phyloP scores from a whole-genome alignment of 2,888 invertebrate species.

The Perdita meconis region DNA sequence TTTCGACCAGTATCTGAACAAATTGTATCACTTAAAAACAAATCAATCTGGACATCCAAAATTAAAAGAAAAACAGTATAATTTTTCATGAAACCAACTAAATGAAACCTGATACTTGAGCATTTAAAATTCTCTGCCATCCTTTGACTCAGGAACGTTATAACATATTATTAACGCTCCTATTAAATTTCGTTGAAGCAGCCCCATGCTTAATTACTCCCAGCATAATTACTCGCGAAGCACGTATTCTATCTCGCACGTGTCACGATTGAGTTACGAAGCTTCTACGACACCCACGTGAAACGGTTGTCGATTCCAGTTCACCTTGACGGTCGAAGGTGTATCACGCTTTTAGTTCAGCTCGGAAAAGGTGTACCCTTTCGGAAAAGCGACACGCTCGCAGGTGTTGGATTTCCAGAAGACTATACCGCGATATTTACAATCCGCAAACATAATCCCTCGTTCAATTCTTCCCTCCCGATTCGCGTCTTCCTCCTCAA shows the following conservation, averaged over 20 bases:
- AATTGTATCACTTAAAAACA: not conserved
- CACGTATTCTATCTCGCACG: constrained; percentile 37
- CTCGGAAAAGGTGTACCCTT: constrained; percentile 70
- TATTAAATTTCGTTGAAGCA: not conserved
- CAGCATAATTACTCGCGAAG: not conserved
- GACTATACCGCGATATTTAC: constrained; percentile 35
- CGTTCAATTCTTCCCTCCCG: not conserved
- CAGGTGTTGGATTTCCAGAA: constrained; percentile 53
- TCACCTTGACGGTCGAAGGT: constrained; percentile 79
- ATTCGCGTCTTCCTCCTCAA: not conserved
- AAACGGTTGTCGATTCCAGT: constrained; percentile 73
- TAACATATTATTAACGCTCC: not conserved
- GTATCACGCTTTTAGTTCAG: constrained; percentile 61
- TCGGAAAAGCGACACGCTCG: constrained; percentile 69
- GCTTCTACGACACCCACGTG: constrained; percentile 76
- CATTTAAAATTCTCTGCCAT: not conserved
- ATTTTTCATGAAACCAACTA: too few species aligned
- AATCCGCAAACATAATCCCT: constrained; percentile 15
- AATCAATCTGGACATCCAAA: too few species aligned
- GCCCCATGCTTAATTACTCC: not conserved
- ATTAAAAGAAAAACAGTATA: too few species aligned
- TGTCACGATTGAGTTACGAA: constrained; percentile 67
- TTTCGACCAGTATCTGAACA: not conserved
- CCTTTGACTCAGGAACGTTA: not conserved
- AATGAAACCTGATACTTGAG: too few species aligned